Evolutionary conservation across 1,140 invertebrate species (phyloP), one percentile per base, ranked within the genome.

Genomic region (Drosophila mojavensis): DNA sequence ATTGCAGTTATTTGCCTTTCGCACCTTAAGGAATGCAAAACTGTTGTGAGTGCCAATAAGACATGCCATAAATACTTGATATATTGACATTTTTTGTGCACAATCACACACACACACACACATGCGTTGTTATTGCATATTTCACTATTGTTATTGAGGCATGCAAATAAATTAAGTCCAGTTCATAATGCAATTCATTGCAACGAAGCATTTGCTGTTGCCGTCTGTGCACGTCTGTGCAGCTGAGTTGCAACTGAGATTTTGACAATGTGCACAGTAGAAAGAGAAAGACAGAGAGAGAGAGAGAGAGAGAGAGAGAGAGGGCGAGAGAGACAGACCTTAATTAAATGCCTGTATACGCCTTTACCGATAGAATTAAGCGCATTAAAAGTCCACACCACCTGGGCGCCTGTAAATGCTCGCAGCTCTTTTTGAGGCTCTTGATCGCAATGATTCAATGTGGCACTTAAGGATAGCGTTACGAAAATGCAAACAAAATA

Each of bases 81-180:
- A 51, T 63, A 78, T 74, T 85, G 74, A 85, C 66, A 51, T 69
- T 79, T 85, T 88, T 88, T 75, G 78, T 24, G 20, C 20, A 24
- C 20, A 24, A 17, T n/a, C n/a, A n/a, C n/a, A n/a, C n/a, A n/a
- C 77, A 65, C 68, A 78, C 63, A 50, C 74, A 81, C 63, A 77
- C 79, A 63, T 1, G 4, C 53, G 59, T 28, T 58, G 15, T 75
- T 62, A 55, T 70, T 65, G 56, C 17, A 13, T 30, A 55, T 58
- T 60, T 45, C 20, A 9, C 50, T 67, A 11, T 47, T 64, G 33
- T 64, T 60, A 41, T 39, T 70, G 69, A 39, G 24, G 20, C 41
- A 69, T 60, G 76, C 79, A 86, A 83, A 86, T 86, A 88, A 88
- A 83, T 86, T 86, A 86, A 88, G 79, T 82, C 61, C 79, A 76